Evolutionary conservation across 2,113 vertebrate species (phyloP).

Genomic region (Arothron firmamentum): DNA sequence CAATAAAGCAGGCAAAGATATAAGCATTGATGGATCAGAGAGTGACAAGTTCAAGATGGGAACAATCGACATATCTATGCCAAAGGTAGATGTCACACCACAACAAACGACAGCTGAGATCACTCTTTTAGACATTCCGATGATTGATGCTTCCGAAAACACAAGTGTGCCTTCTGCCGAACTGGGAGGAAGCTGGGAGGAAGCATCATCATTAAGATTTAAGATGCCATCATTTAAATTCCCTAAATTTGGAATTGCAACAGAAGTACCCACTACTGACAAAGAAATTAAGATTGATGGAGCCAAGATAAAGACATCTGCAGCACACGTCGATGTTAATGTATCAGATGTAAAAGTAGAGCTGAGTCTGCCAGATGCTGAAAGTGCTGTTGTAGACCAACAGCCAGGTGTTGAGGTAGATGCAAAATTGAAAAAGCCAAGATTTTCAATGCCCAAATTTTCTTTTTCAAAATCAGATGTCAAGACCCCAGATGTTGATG

Average conservation of each 20-base stretch:
- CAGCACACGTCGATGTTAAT: not conserved
- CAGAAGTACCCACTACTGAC: slow-evolving; percentile 7
- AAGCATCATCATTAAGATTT: slow-evolving; percentile 41
- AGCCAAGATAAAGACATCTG: not conserved
- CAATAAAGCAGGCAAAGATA: slow-evolving; percentile 11
- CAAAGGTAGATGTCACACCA: slow-evolving; percentile 12
- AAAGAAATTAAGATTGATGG: slow-evolving; percentile 18
- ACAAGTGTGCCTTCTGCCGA: not conserved
- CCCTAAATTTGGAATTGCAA: slow-evolving; percentile 40
- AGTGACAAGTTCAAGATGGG: slow-evolving; percentile 32
- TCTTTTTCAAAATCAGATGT: not conserved
- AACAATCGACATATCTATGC: slow-evolving; percentile 35
- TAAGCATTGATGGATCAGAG: too few species aligned
- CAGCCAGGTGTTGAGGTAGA: not conserved
- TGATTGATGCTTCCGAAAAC: too few species aligned
- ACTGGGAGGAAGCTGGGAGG: not conserved
- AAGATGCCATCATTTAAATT: slow-evolving; percentile 53
- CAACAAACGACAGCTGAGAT: too few species aligned
- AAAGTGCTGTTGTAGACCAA: not conserved
- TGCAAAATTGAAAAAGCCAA: not conserved
- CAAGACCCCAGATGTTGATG: not conserved
- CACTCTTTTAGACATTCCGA: too few species aligned
- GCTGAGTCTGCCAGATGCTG: not conserved
- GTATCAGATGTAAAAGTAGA: not conserved
- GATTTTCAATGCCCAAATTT: too few species aligned